Evolutionary conservation across 2,888 invertebrate genomes (phyloP).

Genomic region (Amphimallon solstitiale): DNA sequence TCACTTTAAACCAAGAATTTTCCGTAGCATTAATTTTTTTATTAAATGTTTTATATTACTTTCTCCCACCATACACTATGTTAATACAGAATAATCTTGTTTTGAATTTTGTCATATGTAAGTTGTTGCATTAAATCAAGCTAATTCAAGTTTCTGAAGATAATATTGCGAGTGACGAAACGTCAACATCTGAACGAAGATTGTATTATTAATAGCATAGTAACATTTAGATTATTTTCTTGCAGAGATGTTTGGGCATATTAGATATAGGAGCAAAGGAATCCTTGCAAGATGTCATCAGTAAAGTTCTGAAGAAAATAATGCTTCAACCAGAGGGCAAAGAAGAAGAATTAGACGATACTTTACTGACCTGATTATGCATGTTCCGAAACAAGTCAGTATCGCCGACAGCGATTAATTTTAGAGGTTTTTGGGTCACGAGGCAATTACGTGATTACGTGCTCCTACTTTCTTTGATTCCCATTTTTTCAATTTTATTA

Average conservation of each 20-base stretch:
- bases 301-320: constrained; percentile 86
- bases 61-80: too few species aligned
- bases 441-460: background rate
- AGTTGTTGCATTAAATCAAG: too few species aligned
- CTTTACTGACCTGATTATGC: constrained; percentile 79
- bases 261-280: constrained; percentile 91
- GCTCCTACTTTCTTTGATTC: constrained; percentile 3
- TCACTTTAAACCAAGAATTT: too few species aligned
- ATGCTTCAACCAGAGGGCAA: constrained; percentile 81
- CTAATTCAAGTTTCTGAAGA: too few species aligned
- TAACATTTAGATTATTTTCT: too few species aligned
- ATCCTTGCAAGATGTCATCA: constrained; percentile 87
- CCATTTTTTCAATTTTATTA: background rate
- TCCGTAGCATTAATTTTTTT: too few species aligned
- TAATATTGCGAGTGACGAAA: too few species aligned
- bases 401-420: background rate
- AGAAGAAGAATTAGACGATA: constrained; percentile 93
- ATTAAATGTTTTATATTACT: too few species aligned
- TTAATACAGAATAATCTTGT: too few species aligned
- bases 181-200: too few species aligned
- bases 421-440: background rate
- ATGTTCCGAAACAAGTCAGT: constrained; percentile 12
- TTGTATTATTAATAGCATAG: too few species aligned
- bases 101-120: too few species aligned
- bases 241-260: constrained; percentile 75